Evolutionary conservation across 2,113 vertebrate genomes (phyloP), one percentile per base, ranked within the genome.

Genomic region (Xenus cinereus): DNA sequence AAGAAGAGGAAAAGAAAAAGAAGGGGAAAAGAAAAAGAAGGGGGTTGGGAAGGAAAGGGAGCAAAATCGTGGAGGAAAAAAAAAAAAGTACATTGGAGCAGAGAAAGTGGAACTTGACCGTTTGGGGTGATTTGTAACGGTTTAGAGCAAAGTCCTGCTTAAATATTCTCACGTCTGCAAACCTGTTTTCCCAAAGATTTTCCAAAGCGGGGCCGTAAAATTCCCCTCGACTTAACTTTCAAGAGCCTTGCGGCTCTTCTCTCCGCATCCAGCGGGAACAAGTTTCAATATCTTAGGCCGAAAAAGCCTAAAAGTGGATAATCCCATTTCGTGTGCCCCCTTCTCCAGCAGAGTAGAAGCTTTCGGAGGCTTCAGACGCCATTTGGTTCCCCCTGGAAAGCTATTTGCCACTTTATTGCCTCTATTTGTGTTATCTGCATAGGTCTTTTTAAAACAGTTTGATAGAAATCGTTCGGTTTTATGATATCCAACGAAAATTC

Each of bases 371-470:
- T 93, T 46, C 86, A 86, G 96, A 86, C 96, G 93, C 94, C 97
- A 84, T 97, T 98, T 97, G 97, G 96, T 96, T 96, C 96, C 97
- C 97, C 97, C 57, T 37, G 97, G 96, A 97, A 98, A 98, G 97
- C 90, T 91, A 90, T 93, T 97, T 56, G 87, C 91, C 73, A 85
- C 97, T 98, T 98, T 98, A 98, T 95, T 96, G 97, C 98, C 97
- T 98, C 97, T 98, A 97, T 98, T 98, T 97, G 98, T 98, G 98
- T 98, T 98, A 98, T 98, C 98, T 98, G 98, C 97, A 97, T 98
- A 96, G 98, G 94, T 97, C 97, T 98, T 97, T 97, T 97, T 94
- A 96, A 97, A 98, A 89, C 80, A 97, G 96, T 98, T 97, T 98
- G 98, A 97, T 97, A 96, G 98, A 98, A 98, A 98, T 97, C 93